Evolutionary conservation across 1,140 invertebrate species (phyloP).

Genomic region (Drosophila aff.): DNA sequence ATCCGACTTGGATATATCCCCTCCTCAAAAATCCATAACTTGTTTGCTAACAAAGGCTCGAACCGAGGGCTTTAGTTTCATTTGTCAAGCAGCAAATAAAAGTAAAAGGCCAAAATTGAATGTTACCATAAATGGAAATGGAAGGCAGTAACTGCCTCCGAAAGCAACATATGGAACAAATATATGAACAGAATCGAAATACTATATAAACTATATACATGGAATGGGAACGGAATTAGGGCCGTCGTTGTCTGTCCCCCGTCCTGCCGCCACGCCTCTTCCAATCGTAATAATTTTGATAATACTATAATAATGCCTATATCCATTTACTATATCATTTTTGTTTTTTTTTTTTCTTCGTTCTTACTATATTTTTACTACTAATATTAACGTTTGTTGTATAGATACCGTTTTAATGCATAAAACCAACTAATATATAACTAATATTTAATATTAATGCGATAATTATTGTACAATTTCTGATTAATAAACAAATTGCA

Average conservation of each 20-base stretch:
- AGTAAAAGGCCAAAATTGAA: constrained; percentile 68
- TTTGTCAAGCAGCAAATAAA: constrained; percentile 84
- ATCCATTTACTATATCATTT: constrained; percentile 39
- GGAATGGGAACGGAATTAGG: not conserved
- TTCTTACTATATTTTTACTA: constrained; percentile 16
- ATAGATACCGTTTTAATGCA: constrained; percentile 44
- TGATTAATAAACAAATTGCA: constrained; percentile 69
- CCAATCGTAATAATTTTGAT: constrained; percentile 48
- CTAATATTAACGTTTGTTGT: constrained; percentile 57
- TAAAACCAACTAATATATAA: constrained; percentile 49
- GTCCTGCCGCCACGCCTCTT: constrained; percentile 32
- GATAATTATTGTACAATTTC: constrained; percentile 62
- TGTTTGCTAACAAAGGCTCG: constrained; percentile 19
- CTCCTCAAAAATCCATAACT: constrained; percentile 1
- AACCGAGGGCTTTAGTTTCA: constrained; percentile 80
- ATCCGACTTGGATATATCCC: not conserved
- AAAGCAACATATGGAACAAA: not conserved
- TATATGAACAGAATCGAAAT: constrained; percentile 6
- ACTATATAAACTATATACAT: not conserved
- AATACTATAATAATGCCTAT: constrained; percentile 31
- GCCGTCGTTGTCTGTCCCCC: constrained; percentile 11
- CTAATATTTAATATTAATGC: constrained; percentile 45
- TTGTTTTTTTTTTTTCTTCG: constrained; percentile 37
- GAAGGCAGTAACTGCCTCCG: not conserved
- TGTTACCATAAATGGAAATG: constrained; percentile 5